These are phyloP conservation scores for Apis cerana DNA, from an alignment of 1,140 invertebrate genomes.

Conservation along the genomic window DNA sequence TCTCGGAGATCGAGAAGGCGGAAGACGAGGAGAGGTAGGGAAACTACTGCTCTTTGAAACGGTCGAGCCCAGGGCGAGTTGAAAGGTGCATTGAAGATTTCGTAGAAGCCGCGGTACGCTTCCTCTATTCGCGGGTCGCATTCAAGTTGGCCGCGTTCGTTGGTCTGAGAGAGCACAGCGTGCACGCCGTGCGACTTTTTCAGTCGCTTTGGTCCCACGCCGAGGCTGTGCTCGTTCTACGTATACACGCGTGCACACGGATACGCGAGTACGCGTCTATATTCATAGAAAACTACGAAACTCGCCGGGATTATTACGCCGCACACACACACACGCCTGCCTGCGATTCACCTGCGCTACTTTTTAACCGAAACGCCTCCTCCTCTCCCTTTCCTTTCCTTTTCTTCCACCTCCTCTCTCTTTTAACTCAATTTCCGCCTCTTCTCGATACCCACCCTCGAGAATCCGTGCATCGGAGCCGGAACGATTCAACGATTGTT, in stretches of 20 bases:
- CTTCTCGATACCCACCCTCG: too few species aligned
- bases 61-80: slow-evolving; percentile 15
- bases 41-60: slow-evolving; percentile 47
- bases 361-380: too few species aligned
- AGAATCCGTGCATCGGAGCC: too few species aligned
- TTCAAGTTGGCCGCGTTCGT: slow-evolving; percentile 28
- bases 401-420: too few species aligned
- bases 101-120: slow-evolving; percentile 33
- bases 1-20: too few species aligned
- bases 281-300: too few species aligned
- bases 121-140: neutral
- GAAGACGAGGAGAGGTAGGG: neutral
- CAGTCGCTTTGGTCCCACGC: slow-evolving; percentile 79
- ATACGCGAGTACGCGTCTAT: neutral
- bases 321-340: too few species aligned
- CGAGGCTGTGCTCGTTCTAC: slow-evolving; percentile 70
- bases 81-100: slow-evolving; percentile 53
- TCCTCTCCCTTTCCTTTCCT: too few species aligned
- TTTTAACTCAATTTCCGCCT: too few species aligned
- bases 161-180: slow-evolving; percentile 76
- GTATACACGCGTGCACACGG: slow-evolving; percentile 9
- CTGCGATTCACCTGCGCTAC: too few species aligned
- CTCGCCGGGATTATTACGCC: too few species aligned
- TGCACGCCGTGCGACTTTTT: slow-evolving; percentile 80
- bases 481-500: too few species aligned